Evolutionary conservation across 1,140 invertebrate genomes (phyloP), one percentile per base, ranked within the genome.

Genomic region (Zaprionus kolodkinae): DNA sequence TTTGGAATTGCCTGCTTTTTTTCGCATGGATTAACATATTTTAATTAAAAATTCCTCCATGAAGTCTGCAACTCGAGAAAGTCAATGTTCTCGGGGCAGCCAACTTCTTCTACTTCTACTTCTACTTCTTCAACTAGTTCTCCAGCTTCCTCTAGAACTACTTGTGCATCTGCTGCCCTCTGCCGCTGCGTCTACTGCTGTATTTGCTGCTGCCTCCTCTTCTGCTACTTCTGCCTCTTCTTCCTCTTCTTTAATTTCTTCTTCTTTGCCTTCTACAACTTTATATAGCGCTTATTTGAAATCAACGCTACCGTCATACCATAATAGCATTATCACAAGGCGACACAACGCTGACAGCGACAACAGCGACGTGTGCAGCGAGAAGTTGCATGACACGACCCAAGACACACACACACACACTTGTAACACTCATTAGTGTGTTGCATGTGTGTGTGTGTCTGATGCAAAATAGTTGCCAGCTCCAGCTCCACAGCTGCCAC

Each of bases 381-480:
- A 72, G 21, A 21, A 21, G 54, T 72, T 55, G 73, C 73, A 65
- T 72, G 73, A 76, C 69, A 76, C 62, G 73, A 72, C 66, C 72
- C 72, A 70, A 57, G 54, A 69, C 71, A 69, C 57, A 77, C 17
- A 50, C 63, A 72, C 36, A 57, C 64, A 62, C n/a, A n/a, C 38
- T 64, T 77, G 57, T 72, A 65, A 72, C 82, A 71, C 17, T 12
- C 76, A 77, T 59, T 71, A 81, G 9, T 45, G 13, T n/a, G 72
- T 71, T 21, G 50, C 1, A 17, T 70, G n/a, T 57, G 48, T 54
- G 36, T 60, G 15, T 56, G 33, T 70, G 52, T 71, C 36, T 65
- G 69, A 88, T 86, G 83, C 83, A 86, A 86, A 86, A 84, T 88
- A 87, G 83, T 83, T 87, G 84, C 84, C 83, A 80, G 83, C 80